Percentiles rank a stretch among this genome's conserved stretches.
phyloP scores from a whole-genome alignment of 2,888 invertebrate genomes.

The Thera obeliscata region DNA sequence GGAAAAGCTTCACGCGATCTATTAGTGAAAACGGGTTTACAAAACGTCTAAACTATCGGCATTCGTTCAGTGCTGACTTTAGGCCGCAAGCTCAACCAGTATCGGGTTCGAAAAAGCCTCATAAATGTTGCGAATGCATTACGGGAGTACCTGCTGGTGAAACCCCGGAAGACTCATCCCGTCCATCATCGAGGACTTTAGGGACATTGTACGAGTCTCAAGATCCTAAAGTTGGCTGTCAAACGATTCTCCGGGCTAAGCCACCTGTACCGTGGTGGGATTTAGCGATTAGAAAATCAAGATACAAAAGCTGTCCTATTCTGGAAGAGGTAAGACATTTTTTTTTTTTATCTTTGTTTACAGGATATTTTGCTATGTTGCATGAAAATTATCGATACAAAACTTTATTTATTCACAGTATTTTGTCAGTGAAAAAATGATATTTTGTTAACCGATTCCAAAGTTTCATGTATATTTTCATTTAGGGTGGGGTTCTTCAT shows the following conservation, averaged over 20 bases:
- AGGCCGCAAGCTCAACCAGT: slow-evolving; percentile 59
- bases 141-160: slow-evolving; percentile 77
- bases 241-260: slow-evolving; percentile 86
- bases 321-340: slow-evolving; percentile 85
- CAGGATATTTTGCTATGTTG: too few relatives aligned
- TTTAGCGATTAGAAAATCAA: slow-evolving; percentile 90
- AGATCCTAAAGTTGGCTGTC: slow-evolving; percentile 88
- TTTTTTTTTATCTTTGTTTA: too few relatives aligned
- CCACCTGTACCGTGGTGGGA: slow-evolving; percentile 95
- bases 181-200: slow-evolving; percentile 71
- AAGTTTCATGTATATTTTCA: slow-evolving; percentile 41
- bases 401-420: too few relatives aligned
- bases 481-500: slow-evolving; percentile 53
- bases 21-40: slow-evolving; percentile 79
- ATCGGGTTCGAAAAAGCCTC: slow-evolving; percentile 59
- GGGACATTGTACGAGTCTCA: slow-evolving; percentile 81
- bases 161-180: slow-evolving; percentile 58
- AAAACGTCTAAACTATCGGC: slow-evolving; percentile 77
- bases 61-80: slow-evolving; percentile 78
- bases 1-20: slow-evolving; percentile 77
- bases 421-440: background rate
- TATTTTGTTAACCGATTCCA: slow-evolving; percentile 3
- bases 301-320: slow-evolving; percentile 93
- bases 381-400: too few relatives aligned
- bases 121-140: slow-evolving; percentile 80